A percentile compares a stretch with the other conserved stretches of the same genome.
Conservation (phyloP, 2,797 vertebrate species). For the Enteromius paludinosus region DNA sequence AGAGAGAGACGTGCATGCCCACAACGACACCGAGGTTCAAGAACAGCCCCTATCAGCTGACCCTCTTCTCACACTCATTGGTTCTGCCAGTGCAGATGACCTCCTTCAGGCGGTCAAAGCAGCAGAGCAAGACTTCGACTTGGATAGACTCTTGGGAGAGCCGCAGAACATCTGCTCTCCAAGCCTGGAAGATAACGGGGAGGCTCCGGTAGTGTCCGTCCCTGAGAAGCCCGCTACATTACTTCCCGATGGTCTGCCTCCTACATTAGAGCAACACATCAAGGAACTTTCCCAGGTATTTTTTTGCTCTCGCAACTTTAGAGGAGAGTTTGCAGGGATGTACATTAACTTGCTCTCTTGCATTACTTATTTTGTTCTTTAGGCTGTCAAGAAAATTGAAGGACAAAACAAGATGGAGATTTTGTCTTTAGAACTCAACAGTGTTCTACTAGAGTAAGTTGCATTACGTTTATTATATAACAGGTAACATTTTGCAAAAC, state of each 20-base stretch:
- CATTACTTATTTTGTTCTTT: background rate
- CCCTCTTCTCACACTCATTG: conserved; percentile 84
- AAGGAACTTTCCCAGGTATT: conserved; percentile 84
- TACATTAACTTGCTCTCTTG: background rate
- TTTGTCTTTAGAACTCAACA: conserved; percentile 48
- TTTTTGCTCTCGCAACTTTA: background rate
- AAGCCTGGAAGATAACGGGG: conserved; percentile 74
- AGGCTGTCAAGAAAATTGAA: conserved; percentile 38
- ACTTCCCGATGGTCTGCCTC: conserved; percentile 79
- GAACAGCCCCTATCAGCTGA: conserved; percentile 73
- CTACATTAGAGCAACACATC: conserved; percentile 77
- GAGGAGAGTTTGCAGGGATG: background rate
- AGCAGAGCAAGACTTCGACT: conserved; percentile 85
- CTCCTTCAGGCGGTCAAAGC: conserved; percentile 88
- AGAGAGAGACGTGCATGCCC: background rate
- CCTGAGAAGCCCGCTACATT: conserved; percentile 72
- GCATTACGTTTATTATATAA: background rate
- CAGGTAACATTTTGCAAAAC: background rate
- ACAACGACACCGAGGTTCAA: conserved; percentile 56
- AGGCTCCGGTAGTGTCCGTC: conserved; percentile 59
- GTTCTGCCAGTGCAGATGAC: conserved; percentile 82
- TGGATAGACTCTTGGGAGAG: conserved; percentile 83
- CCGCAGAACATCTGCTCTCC: conserved; percentile 77
- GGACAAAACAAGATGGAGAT: conserved; percentile 47
- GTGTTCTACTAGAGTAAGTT: conserved; percentile 51